A percentile compares a stretch with the other conserved stretches of the same genome.
Evolutionary conservation across 2,888 invertebrate genomes (phyloP).

Genomic region (Pyrrhosoma nymphula): DNA sequence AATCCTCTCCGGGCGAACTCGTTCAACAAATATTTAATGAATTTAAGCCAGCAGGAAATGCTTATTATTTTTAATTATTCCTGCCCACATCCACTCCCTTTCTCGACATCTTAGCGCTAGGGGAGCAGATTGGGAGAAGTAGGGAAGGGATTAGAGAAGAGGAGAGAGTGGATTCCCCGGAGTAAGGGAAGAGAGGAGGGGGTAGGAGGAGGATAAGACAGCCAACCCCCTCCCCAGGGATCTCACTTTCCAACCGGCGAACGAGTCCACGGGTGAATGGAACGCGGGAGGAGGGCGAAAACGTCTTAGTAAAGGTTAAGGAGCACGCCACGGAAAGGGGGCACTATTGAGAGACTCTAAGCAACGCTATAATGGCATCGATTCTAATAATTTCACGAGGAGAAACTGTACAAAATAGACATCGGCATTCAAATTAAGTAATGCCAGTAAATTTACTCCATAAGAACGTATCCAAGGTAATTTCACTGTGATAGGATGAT

Average conservation of each 20-base stretch:
- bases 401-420: too few species aligned
- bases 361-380: too few species aligned
- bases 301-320: not conserved
- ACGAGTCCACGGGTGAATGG: not conserved
- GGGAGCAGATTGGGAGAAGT: not conserved
- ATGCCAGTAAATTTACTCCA: too few species aligned
- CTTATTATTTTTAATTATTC: constrained; percentile 12
- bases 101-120: not conserved
- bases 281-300: not conserved
- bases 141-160: not conserved
- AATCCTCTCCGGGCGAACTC: not conserved
- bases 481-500: too few species aligned
- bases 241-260: not conserved
- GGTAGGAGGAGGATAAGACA: too few species aligned
- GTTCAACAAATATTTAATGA: constrained; percentile 14
- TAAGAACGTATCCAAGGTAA: too few species aligned
- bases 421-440: too few species aligned
- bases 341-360: too few species aligned
- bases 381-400: too few species aligned
- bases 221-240: not conserved
- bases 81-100: not conserved
- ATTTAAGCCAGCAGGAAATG: not conserved
- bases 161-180: not conserved
- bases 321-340: too few species aligned
- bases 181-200: too few species aligned